A percentile compares a stretch with the other conserved stretches of the same genome.
Conservation (phyloP, 2,113 vertebrate species). For the Cynoglossus semilaevis region DNA sequence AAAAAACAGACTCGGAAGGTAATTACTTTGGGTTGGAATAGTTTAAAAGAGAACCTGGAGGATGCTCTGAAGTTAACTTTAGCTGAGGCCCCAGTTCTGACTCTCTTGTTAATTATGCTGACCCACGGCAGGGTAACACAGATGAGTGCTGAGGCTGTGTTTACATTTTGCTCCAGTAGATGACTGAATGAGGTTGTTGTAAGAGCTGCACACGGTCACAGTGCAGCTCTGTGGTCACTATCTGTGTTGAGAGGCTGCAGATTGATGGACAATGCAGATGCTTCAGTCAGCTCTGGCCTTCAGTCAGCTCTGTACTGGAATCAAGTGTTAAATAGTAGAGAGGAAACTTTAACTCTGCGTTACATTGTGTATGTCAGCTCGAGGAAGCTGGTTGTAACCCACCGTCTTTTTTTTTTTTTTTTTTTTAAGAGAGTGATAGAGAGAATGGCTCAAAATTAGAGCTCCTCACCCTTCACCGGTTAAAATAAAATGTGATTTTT, state of each 20-base stretch:
- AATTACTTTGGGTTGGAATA: too few species aligned
- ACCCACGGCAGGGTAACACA: background rate
- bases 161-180: conserved; percentile 6
- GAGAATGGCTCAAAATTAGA: too few species aligned
- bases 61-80: too few species aligned
- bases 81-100: too few species aligned
- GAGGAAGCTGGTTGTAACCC: background rate
- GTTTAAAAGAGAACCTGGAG: too few species aligned
- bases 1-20: too few species aligned
- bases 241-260: conserved; percentile 17
- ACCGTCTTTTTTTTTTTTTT: background rate
- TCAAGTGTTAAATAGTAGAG: background rate
- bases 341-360: conserved; percentile 2
- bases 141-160: conserved; percentile 18
- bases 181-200: conserved; percentile 31
- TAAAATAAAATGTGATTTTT: too few species aligned
- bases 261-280: conserved; percentile 5
- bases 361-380: background rate
- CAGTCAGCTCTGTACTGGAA: too few species aligned
- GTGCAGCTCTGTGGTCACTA: conserved; percentile 17
- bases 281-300: too few species aligned
- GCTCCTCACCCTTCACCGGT: too few species aligned
- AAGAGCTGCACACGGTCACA: conserved; percentile 4
- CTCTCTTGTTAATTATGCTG: too few species aligned
- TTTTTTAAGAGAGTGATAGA: background rate